These are phyloP conservation scores for Drosophila ohnishii DNA, from an alignment of 1,140 invertebrate species.

Conservation along the genomic window DNA sequence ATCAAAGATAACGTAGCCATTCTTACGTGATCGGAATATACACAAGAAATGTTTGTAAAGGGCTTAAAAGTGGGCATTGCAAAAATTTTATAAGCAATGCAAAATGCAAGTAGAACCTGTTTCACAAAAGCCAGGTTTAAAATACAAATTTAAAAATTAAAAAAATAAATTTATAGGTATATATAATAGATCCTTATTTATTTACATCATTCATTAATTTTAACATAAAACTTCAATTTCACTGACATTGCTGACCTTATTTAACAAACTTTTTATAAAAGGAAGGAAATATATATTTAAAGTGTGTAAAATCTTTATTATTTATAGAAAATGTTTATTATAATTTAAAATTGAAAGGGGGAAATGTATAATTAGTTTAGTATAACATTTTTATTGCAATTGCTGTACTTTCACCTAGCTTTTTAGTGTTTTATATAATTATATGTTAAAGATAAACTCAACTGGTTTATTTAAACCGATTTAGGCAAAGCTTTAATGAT, in stretches of 20 bases:
- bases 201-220: no score
- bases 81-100: conserved; percentile 17
- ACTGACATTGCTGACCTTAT: neutral
- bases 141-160: neutral
- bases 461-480: no score
- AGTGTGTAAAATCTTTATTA: neutral
- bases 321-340: neutral
- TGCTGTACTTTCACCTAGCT: neutral
- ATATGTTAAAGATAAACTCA: no score
- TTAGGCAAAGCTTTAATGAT: no score
- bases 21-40: conserved; percentile 16
- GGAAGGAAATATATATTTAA: neutral
- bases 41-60: conserved; percentile 10
- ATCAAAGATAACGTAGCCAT: conserved; percentile 19
- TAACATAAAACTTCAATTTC: neutral
- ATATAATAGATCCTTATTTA: no score
- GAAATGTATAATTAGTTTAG: neutral
- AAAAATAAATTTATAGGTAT: no score
- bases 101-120: neutral
- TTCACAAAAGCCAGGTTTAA: no score
- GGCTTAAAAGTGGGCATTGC: neutral
- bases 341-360: neutral
- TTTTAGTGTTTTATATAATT: neutral
- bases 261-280: neutral
- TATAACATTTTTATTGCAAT: neutral